Evolutionary conservation across 2,797 vertebrate species (phyloP).

Genomic region (Tragopan temminckii): DNA sequence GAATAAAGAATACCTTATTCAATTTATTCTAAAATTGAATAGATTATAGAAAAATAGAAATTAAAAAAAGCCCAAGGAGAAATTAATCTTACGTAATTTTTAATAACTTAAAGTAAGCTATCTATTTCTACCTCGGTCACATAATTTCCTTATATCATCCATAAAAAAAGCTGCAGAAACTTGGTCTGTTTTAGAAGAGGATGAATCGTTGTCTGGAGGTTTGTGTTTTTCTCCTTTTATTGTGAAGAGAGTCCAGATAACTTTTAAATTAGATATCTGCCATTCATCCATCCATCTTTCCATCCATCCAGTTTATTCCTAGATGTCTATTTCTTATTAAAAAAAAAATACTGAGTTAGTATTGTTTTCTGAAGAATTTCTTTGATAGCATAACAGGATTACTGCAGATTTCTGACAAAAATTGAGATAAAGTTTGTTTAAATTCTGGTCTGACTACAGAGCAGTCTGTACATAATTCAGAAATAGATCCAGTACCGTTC

Average conservation of each 20-base stretch:
- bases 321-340: background rate
- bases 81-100: background rate
- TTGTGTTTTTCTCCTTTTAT: background rate
- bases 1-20: background rate
- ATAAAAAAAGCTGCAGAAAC: background rate
- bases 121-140: background rate
- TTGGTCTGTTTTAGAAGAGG: background rate
- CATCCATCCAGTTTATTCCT: background rate
- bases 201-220: background rate
- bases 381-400: background rate
- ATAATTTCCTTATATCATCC: background rate
- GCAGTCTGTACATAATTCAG: background rate
- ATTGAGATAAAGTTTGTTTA: background rate
- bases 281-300: background rate
- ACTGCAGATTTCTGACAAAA: background rate
- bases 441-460: background rate
- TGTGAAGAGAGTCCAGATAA: background rate
- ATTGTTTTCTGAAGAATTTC: background rate
- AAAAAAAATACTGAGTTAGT: background rate
- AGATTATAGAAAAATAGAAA: background rate
- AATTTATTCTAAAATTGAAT: constrained; percentile 1
- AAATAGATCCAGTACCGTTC: background rate
- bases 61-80: background rate
- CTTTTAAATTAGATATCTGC: background rate
- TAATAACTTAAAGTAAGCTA: background rate